A percentile compares a stretch with the other conserved stretches of the same genome.
These are phyloP conservation scores for Chloromyia formosa DNA, from an alignment of 2,888 invertebrate genomes.

Conservation along the genomic window DNA sequence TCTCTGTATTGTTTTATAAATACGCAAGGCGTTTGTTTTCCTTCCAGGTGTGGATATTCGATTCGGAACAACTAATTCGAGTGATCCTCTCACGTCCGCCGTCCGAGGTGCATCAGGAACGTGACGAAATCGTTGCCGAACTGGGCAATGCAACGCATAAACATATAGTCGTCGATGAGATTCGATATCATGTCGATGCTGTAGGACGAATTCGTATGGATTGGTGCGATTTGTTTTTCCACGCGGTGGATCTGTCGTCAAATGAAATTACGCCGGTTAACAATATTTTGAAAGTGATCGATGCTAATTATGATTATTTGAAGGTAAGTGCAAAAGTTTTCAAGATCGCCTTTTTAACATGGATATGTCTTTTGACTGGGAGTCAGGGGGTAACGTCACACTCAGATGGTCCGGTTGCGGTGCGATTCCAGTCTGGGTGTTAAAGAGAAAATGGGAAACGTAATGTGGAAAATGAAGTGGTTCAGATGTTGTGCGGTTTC, in stretches of 20 bases:
- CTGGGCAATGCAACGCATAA: constrained; percentile 80
- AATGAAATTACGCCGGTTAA: constrained; percentile 81
- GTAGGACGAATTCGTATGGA: constrained; percentile 65
- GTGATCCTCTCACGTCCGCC: constrained; percentile 86
- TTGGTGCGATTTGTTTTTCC: constrained; percentile 86
- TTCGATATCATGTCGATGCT: constrained; percentile 77
- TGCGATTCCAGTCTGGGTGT: no score
- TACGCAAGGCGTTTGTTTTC: constrained; percentile 18
- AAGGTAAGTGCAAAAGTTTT: no score
- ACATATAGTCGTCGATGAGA: constrained; percentile 81
- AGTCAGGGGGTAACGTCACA: no score
- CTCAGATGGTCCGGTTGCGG: no score
- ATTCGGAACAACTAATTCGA: constrained; percentile 82
- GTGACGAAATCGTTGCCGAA: constrained; percentile 75
- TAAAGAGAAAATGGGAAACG: no score
- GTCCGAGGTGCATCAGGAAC: constrained; percentile 76
- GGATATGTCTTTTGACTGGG: no score
- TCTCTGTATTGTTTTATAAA: not conserved
- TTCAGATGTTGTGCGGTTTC: no score
- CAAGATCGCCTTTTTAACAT: no score
- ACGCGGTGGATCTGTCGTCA: constrained; percentile 79
- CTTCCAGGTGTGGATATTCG: constrained; percentile 88
- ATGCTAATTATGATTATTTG: constrained; percentile 85
- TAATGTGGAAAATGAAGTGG: no score
- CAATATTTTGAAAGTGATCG: constrained; percentile 81